Percentiles rank a stretch among this genome's conserved stretches.
phyloP scores from a whole-genome alignment of 2,888 invertebrate genomes.

The Temnothorax ravouxi region DNA sequence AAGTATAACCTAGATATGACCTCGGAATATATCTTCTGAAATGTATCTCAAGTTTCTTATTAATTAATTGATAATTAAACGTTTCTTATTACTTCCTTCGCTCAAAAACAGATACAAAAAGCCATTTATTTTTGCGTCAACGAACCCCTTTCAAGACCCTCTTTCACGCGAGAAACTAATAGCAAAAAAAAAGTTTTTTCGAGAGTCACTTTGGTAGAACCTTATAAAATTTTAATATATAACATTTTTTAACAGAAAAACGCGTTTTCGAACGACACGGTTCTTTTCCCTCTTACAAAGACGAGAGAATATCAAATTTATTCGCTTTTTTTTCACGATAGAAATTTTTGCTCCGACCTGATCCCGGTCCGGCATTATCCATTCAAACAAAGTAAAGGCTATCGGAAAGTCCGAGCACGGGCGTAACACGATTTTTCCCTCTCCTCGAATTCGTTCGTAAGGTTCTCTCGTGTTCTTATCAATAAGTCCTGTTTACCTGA shows the following conservation, averaged over 20 bases:
- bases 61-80: constrained; percentile 18
- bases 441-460: constrained; percentile 53
- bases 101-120: neutral
- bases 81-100: neutral
- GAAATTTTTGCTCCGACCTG: constrained; percentile 16
- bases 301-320: constrained; percentile 18
- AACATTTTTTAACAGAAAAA: neutral
- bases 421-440: constrained; percentile 63
- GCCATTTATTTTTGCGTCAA: neutral
- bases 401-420: constrained; percentile 42
- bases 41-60: neutral
- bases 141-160: neutral
- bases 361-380: neutral
- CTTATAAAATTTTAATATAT: neutral
- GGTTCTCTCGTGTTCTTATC: constrained; percentile 54
- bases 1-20: neutral
- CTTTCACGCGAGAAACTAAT: neutral
- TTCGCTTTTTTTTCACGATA: neutral
- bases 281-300: neutral
- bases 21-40: too few relatives aligned
- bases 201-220: neutral
- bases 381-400: constrained; percentile 50
- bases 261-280: neutral
- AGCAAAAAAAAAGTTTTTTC: neutral
- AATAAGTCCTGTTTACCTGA: constrained; percentile 54